Evolutionary conservation across 2,888 invertebrate genomes (phyloP).

Genomic region (Dryobota labecula): DNA sequence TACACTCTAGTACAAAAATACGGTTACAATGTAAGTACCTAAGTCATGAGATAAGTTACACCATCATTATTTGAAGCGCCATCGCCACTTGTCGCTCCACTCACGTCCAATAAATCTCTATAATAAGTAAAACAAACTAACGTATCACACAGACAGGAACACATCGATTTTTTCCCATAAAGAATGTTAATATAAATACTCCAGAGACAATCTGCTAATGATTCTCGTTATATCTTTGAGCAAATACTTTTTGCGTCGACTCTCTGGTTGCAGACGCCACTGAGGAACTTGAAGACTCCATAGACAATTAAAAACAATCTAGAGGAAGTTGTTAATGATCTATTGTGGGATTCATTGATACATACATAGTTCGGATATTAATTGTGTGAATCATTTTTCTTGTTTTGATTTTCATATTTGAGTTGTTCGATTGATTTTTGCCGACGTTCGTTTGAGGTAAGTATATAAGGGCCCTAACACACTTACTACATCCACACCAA

Average conservation of each 20-base stretch:
- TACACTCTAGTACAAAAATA: too few relatives aligned
- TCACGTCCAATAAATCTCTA: constrained; percentile 56
- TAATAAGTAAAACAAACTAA: constrained; percentile 56
- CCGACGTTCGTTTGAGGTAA: constrained; percentile 16
- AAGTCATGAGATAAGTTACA: constrained; percentile 17
- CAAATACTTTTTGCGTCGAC: constrained; percentile 54
- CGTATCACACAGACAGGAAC: constrained; percentile 54
- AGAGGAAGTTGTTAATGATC: constrained; percentile 62
- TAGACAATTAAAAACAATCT: constrained; percentile 62
- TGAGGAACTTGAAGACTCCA: constrained; percentile 54
- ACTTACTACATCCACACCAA: too few relatives aligned
- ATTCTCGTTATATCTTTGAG: constrained; percentile 62
- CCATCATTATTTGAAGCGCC: constrained; percentile 27
- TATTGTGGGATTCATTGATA: constrained; percentile 59
- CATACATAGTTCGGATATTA: constrained; percentile 44
- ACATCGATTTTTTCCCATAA: constrained; percentile 54
- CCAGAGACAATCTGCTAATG: constrained; percentile 65
- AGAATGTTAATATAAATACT: constrained; percentile 67
- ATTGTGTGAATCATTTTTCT: constrained; percentile 56
- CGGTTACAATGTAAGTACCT: neutral
- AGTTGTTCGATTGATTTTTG: constrained; percentile 38
- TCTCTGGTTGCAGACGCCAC: constrained; percentile 56
- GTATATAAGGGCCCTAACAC: too few relatives aligned
- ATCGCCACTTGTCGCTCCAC: constrained; percentile 12
- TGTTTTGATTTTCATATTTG: constrained; percentile 39